Evolutionary conservation across 2,113 vertebrate genomes (phyloP), one percentile per base, ranked within the genome.

Genomic region (Melanerpes aurifrons): DNA sequence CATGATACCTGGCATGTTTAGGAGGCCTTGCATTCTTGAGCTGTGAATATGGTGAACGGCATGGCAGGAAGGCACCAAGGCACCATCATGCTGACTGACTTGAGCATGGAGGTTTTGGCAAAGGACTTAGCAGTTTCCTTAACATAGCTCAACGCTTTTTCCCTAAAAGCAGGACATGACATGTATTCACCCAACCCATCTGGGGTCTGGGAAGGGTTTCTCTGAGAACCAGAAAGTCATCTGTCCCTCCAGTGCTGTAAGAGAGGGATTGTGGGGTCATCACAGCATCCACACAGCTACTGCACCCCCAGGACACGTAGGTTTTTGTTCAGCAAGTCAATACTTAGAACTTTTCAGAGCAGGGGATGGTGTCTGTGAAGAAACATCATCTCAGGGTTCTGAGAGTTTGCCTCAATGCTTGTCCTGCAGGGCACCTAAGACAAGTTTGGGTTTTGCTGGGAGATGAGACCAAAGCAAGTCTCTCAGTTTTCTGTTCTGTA

Each of bases 11-110:
- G 59, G n/a, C 86, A 43, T 94, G 47, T 62, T 87, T 56, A 77
- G 72, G 81, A 95, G 71, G 83, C 87, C 47, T 90, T 86, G 40
- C 71, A 68, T 97, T 95, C 96, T 93, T 92, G 68, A 87, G 72
- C 63, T 86, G 13, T 94, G 94, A 91, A 80, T 79, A 19, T 45
- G 71, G n/a, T 69, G 58, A 61, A 66, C 32, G 40, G 17, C 50
- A 58, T 84, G 32, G 53, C 78, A 63, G 50, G 50, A 66, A 5
- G 32, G 62, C 86, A 31, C 54, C 82, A 78, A 69, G 62, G 45
- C 47, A 45, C 56, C 31, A 15, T 85, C 68, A 16, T 83, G 89
- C 61, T 86, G 15, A 43, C 3, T 63, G 69, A 72, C 66, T 78
- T 86, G 45, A 58, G 56, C 19, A 4, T 3, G 43, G 67, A 82